Evolutionary conservation across 2,113 vertebrate species (phyloP).

Genomic region (Atractosteus spatula): DNA sequence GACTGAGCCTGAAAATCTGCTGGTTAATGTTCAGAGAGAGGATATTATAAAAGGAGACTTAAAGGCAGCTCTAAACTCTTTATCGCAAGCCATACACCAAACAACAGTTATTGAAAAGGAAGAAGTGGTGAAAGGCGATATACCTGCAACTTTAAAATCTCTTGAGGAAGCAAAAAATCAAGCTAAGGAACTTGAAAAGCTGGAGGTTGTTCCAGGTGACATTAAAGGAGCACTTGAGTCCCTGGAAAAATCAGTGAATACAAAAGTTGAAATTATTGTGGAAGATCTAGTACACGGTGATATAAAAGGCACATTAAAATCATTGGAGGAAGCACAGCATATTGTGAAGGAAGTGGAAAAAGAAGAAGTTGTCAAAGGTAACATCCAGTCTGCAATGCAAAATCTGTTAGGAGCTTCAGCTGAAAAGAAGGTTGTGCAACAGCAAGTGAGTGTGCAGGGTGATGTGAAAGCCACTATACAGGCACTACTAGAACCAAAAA

Average conservation of each 20-base stretch:
- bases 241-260: conserved; percentile 73
- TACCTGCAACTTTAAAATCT: conserved; percentile 66
- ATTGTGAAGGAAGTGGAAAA: conserved; percentile 66
- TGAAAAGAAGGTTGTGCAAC: conserved; percentile 54
- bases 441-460: conserved; percentile 56
- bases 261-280: conserved; percentile 61
- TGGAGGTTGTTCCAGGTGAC: conserved; percentile 70
- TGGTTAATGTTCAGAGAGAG: conserved; percentile 64
- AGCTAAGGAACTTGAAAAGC: conserved; percentile 67
- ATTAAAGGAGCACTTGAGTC: conserved; percentile 75
- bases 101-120: conserved; percentile 71
- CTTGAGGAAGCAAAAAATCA: conserved; percentile 66
- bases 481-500: conserved; percentile 59
- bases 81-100: conserved; percentile 76
- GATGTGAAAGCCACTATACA: conserved; percentile 67
- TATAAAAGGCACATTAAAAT: conserved; percentile 74
- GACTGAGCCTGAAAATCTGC: conserved; percentile 60
- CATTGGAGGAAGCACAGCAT: conserved; percentile 68
- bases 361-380: conserved; percentile 60
- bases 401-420: conserved; percentile 57
- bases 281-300: conserved; percentile 77
- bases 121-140: conserved; percentile 75
- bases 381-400: conserved; percentile 58
- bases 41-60: conserved; percentile 79
- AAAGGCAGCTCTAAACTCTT: conserved; percentile 70